phyloP scores from a whole-genome alignment of 2,888 invertebrate species.

The Laspeyria flexula region DNA sequence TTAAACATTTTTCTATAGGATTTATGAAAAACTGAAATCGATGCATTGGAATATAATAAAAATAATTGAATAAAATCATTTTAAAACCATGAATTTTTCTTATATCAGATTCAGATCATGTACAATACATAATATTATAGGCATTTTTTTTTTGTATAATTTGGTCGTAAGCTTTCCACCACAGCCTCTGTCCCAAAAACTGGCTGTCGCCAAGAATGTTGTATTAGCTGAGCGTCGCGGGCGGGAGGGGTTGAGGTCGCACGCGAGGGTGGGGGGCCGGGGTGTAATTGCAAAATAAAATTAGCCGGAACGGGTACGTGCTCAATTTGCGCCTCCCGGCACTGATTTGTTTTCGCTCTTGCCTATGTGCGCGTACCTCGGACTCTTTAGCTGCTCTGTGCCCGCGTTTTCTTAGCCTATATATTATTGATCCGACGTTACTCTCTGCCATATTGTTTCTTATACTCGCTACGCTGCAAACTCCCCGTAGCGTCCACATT shows the following conservation, averaged over 20 bases:
- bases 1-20: too few relatives aligned
- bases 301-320: conserved; percentile 86
- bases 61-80: too few relatives aligned
- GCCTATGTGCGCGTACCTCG: conserved; percentile 65
- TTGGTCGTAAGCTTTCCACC: conserved; percentile 36
- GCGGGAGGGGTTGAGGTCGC: conserved; percentile 45
- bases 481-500: conserved; percentile 18
- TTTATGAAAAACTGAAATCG: too few relatives aligned
- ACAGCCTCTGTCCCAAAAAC: conserved; percentile 61
- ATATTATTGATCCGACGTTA: conserved; percentile 80
- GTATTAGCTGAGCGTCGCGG: conserved; percentile 69
- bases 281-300: conserved; percentile 87
- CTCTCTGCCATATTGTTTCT: conserved; percentile 73
- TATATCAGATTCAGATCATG: neutral
- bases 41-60: too few relatives aligned
- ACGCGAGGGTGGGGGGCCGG: conserved; percentile 47
- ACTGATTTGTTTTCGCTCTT: conserved; percentile 84
- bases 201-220: conserved; percentile 82
- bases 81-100: neutral
- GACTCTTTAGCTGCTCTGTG: conserved; percentile 61
- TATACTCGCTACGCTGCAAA: conserved; percentile 41
- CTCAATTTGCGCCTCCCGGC: conserved; percentile 85
- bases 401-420: conserved; percentile 77
- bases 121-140: neutral
- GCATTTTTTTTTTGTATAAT: conserved; percentile 29